Percentiles rank a stretch among this genome's conserved stretches.
Conservation (phyloP, 2,888 invertebrate genomes). For the Pantelozetes paolii region DNA sequence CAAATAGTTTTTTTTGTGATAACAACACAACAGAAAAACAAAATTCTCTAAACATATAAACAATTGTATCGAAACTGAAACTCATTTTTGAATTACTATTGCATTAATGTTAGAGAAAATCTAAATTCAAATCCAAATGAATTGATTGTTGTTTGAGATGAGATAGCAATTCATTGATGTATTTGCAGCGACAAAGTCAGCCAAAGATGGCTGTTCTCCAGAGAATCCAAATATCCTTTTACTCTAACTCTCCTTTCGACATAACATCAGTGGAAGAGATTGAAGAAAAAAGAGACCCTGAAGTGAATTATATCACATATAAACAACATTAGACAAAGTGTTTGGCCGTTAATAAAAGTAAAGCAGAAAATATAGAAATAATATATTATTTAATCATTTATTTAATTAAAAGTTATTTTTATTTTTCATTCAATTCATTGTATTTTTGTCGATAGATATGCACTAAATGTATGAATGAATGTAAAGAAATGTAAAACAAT, state of each 20-base stretch:
- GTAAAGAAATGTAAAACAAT: neutral
- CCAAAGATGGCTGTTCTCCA: slow-evolving; percentile 32
- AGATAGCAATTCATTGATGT: slow-evolving; percentile 27
- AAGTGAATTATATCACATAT: neutral
- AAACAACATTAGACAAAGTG: slow-evolving; percentile 6
- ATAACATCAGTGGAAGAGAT: neutral
- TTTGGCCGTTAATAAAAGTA: neutral
- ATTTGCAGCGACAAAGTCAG: neutral
- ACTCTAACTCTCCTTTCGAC: slow-evolving; percentile 9
- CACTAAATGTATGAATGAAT: slow-evolving; percentile 14
- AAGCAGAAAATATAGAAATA: neutral
- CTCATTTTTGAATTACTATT: slow-evolving; percentile 6
- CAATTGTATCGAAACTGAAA: neutral
- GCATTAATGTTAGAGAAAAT: neutral
- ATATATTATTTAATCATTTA: neutral
- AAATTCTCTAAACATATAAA: slow-evolving; percentile 19
- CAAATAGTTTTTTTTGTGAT: slow-evolving; percentile 6
- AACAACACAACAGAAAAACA: neutral
- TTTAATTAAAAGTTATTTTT: neutral
- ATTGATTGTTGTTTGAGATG: neutral
- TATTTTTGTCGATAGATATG: too few relatives aligned
- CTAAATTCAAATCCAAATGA: slow-evolving; percentile 15
- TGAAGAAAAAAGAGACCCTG: neutral
- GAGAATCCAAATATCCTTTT: slow-evolving; percentile 30
- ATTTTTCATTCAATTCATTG: neutral